Conservation (phyloP, 23 tunicate species). For the Phallusia fumigata region DNA sequence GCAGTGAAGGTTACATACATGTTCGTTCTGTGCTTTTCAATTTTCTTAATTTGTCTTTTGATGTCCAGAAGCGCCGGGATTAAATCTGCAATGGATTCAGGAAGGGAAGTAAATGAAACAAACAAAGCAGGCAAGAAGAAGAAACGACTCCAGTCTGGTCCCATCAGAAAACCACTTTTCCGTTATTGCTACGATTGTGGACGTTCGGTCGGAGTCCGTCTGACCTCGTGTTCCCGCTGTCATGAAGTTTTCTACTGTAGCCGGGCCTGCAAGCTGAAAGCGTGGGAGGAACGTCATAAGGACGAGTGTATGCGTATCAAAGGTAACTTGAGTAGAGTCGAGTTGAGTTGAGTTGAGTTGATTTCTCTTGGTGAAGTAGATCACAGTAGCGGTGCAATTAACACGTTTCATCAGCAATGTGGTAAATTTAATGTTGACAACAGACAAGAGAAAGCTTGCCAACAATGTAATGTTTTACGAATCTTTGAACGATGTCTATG, state of each 20-base stretch:
- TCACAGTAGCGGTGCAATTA: too few relatives aligned
- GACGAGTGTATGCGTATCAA: constrained; percentile 78
- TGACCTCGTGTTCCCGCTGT: constrained; percentile 80
- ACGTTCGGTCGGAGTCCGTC: constrained; percentile 86
- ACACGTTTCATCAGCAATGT: too few relatives aligned
- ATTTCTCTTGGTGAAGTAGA: neutral
- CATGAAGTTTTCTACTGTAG: constrained; percentile 90
- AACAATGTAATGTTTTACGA: too few relatives aligned
- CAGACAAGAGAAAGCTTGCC: too few relatives aligned
- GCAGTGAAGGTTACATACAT: too few relatives aligned
- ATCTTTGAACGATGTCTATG: too few relatives aligned
- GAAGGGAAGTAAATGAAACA: neutral
- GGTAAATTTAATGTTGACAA: too few relatives aligned
- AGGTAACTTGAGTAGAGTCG: constrained; percentile 30
- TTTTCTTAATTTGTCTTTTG: too few relatives aligned
- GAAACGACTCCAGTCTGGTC: neutral
- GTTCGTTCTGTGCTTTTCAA: too few relatives aligned
- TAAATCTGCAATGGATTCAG: neutral
- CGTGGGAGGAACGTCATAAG: constrained; percentile 92
- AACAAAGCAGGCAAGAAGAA: neutral
- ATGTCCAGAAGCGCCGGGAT: neutral
- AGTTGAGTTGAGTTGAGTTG: neutral
- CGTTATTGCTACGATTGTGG: constrained; percentile 94
- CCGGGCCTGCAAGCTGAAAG: constrained; percentile 79
- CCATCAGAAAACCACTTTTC: constrained; percentile 70